These are phyloP conservation scores for Hypothenemus hampei DNA, from an alignment of 1,140 invertebrate genomes.

Conservation along the genomic window DNA sequence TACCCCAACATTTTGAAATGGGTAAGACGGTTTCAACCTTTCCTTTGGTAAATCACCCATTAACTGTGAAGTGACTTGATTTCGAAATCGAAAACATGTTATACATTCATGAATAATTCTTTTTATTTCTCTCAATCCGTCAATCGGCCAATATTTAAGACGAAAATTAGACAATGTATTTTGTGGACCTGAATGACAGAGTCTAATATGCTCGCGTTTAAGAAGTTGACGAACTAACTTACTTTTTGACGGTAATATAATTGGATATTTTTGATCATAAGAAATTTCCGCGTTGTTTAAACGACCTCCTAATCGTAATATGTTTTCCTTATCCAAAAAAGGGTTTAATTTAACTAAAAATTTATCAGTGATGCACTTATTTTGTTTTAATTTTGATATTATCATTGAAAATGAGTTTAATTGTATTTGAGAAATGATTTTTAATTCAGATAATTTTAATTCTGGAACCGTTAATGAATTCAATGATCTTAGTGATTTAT, in stretches of 20 bases:
- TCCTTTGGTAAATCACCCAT: neutral
- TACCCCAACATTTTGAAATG: neutral
- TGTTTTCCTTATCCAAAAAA: neutral
- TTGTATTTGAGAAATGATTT: neutral
- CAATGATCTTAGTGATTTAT: neutral
- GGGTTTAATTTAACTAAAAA: neutral
- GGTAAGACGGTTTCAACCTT: neutral
- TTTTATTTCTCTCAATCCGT: neutral
- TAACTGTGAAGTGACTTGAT: neutral
- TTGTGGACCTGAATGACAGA: neutral
- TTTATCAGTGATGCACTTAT: neutral
- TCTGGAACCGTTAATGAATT: neutral
- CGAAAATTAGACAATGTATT: neutral
- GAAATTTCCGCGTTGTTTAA: slow-evolving; percentile 25
- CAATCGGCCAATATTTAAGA: neutral
- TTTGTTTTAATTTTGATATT: neutral
- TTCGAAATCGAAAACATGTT: neutral
- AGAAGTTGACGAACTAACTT: neutral
- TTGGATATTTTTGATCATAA: slow-evolving; percentile 6
- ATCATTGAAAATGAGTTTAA: neutral
- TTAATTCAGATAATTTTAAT: neutral
- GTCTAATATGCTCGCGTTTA: neutral
- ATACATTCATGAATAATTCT: neutral
- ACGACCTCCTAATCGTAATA: slow-evolving; percentile 30
- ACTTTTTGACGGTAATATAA: neutral